Conservation (phyloP, 2,797 vertebrate genomes). For the Rousettus madagascariensis region DNA sequence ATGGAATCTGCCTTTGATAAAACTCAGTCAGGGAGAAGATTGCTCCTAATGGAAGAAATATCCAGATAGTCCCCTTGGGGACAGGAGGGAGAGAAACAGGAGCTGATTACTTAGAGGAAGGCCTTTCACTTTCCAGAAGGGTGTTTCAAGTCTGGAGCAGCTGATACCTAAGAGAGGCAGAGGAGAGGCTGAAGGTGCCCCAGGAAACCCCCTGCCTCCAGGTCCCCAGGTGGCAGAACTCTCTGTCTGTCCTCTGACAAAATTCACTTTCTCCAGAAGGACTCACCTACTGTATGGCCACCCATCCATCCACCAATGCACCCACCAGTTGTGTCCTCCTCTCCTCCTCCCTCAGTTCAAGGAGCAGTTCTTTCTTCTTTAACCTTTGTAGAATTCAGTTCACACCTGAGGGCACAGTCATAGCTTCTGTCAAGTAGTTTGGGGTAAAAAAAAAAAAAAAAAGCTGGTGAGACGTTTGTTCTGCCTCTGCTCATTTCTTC, state of each 20-base stretch:
- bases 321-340: too few species aligned
- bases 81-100: not conserved
- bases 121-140: not conserved
- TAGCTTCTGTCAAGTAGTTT: fast-evolving
- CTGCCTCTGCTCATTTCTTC: not conserved
- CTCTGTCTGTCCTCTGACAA: not conserved
- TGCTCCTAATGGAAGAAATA: not conserved
- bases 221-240: not conserved
- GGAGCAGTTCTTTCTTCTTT: not conserved
- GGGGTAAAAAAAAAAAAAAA: slow-evolving; percentile 17
- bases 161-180: not conserved
- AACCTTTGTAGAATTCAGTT: fast-evolving
- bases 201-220: not conserved
- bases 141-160: not conserved
- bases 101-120: not conserved
- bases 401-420: too few species aligned
- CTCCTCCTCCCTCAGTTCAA: fast-evolving
- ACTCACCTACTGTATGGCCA: too few species aligned
- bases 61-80: not conserved
- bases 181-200: not conserved
- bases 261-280: not conserved
- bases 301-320: too few species aligned
- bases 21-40: not conserved
- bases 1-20: not conserved
- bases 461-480: not conserved